Percentiles rank a stretch among this genome's conserved stretches.
These are phyloP conservation scores for Leptopilina syphax DNA, from an alignment of 2,888 invertebrate species.

Conservation along the genomic window DNA sequence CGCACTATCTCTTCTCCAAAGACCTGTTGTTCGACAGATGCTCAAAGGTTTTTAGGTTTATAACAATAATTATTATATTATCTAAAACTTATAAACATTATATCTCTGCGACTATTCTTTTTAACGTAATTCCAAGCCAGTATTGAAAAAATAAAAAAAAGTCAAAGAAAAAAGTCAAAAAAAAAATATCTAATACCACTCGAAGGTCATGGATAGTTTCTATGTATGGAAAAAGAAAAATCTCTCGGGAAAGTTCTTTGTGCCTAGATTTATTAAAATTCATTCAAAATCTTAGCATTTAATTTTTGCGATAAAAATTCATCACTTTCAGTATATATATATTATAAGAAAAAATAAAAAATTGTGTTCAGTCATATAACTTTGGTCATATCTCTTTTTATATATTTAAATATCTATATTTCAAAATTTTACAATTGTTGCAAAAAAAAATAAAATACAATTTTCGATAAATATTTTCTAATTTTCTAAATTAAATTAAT, in stretches of 20 bases:
- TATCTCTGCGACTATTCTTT: constrained; percentile 18
- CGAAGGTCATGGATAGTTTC: constrained; percentile 2
- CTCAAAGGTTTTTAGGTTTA: constrained; percentile 18
- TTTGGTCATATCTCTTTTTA: too few relatives aligned
- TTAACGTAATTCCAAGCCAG: constrained; percentile 24
- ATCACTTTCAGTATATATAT: neutral
- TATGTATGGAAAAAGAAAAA: constrained; percentile 38
- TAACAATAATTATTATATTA: neutral
- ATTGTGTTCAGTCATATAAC: too few relatives aligned
- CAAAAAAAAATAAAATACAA: too few relatives aligned
- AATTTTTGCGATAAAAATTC: neutral
- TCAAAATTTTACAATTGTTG: too few relatives aligned
- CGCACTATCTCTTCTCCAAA: constrained; percentile 14
- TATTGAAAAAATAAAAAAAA: constrained; percentile 1
- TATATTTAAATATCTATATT: too few relatives aligned
- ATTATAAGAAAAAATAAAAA: neutral
- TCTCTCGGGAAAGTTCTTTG: constrained; percentile 61
- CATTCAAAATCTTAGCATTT: neutral
- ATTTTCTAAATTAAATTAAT: too few relatives aligned
- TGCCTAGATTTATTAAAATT: constrained; percentile 55
- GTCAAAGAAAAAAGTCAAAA: too few relatives aligned
- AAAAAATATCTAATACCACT: neutral
- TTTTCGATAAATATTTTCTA: too few relatives aligned
- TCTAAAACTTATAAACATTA: constrained; percentile 23
- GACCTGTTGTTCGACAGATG: constrained; percentile 22